These are phyloP conservation scores for Sceloporus tristichus DNA, from an alignment of 2,113 vertebrate species.

Conservation along the genomic window DNA sequence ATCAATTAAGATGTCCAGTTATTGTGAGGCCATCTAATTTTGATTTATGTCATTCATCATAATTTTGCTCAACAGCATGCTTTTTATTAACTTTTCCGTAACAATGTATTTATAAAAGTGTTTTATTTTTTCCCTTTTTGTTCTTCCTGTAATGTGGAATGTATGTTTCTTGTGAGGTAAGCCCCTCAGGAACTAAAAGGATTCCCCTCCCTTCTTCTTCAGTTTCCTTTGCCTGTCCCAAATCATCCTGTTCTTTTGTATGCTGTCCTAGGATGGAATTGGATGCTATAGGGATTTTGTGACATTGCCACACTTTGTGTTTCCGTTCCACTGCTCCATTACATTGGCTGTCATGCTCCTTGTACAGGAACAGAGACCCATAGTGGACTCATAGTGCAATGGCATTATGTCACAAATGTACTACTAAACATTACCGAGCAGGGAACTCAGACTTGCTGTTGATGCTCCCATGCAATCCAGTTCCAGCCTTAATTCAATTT, in stretches of 20 bases:
- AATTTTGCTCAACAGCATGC: conserved; percentile 70
- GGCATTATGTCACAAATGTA: background rate
- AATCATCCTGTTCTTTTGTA: conserved; percentile 73
- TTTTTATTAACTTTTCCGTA: conserved; percentile 75
- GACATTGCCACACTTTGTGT: background rate
- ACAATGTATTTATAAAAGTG: conserved; percentile 79
- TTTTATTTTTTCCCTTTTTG: conserved; percentile 81
- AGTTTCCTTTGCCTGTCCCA: conserved; percentile 60
- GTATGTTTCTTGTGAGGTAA: conserved; percentile 94
- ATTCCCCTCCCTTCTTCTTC: conserved; percentile 70
- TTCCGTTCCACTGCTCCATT: background rate
- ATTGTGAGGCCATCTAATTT: conserved; percentile 46
- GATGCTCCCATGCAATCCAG: conserved; percentile 8
- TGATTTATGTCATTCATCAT: conserved; percentile 53
- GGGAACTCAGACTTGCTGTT: background rate
- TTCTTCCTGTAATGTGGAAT: conserved; percentile 93
- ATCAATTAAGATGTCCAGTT: conserved; percentile 37
- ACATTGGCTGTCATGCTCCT: background rate
- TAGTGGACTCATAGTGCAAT: background rate
- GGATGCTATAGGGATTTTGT: background rate
- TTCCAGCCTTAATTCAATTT: conserved; percentile 55
- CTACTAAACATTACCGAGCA: background rate
- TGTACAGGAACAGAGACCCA: background rate
- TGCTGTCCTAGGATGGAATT: conserved; percentile 55
- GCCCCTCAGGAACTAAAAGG: conserved; percentile 82